Conservation (phyloP, 2,888 invertebrate species). For the Spialia ferax region DNA sequence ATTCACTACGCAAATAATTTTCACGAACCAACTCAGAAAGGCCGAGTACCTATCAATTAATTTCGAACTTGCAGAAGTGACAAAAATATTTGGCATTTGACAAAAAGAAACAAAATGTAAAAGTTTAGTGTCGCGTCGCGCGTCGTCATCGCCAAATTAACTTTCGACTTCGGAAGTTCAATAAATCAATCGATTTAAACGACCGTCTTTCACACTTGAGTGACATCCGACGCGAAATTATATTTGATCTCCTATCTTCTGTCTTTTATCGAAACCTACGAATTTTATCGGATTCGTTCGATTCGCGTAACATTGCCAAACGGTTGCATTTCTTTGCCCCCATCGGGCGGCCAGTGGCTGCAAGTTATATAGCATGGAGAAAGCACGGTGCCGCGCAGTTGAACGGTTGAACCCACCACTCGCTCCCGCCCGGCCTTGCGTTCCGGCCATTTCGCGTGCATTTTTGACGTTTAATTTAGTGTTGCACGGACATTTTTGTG, state of each 20-base stretch:
- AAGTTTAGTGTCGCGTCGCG: slow-evolving; percentile 37
- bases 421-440: slow-evolving; percentile 48
- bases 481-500: slow-evolving; percentile 59
- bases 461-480: slow-evolving; percentile 65
- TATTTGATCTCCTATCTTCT: slow-evolving; percentile 34
- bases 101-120: slow-evolving; percentile 24
- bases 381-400: slow-evolving; percentile 72
- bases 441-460: slow-evolving; percentile 65
- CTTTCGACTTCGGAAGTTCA: slow-evolving; percentile 47
- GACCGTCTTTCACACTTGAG: slow-evolving; percentile 45
- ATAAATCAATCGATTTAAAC: slow-evolving; percentile 42
- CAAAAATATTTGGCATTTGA: not conserved
- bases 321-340: slow-evolving; percentile 75
- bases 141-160: slow-evolving; percentile 45
- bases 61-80: no score
- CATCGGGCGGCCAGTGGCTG: slow-evolving; percentile 53
- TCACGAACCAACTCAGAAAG: no score
- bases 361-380: slow-evolving; percentile 83
- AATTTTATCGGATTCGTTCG: slow-evolving; percentile 62
- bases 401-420: no score
- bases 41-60: no score
- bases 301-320: slow-evolving; percentile 75
- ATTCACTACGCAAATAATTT: no score
- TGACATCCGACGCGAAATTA: slow-evolving; percentile 44
- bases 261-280: slow-evolving; percentile 32